Evolutionary conservation across 1,140 invertebrate species (phyloP), one percentile per base, ranked within the genome.

Genomic region (Drosophila ogumai): DNA sequence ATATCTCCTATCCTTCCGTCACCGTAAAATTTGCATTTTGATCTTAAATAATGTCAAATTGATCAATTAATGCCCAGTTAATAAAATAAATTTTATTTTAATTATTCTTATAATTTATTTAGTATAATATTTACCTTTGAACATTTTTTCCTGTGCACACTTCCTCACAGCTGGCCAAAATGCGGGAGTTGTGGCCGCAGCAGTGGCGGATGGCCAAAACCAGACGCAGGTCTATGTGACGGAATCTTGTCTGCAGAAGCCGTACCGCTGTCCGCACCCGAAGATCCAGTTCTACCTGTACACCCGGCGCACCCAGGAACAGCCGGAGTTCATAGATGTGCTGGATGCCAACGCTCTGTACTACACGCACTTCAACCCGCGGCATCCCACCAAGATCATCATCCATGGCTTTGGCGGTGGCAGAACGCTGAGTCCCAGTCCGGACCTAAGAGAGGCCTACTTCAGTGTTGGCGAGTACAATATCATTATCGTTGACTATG

Each of bases 401-500:
- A 96, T 97, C 15, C 96, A 97, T 85, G 96, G 96, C 15, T 97
- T 97, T 80, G 96, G 96, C 0, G 96, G 96, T 0, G 96, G 96
- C 0, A 93, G 96, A 56, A 95, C 96, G 85, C 93, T 96, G 19
- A 95, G 96, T 7, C 96, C 96, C 0, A 97, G 96, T 92, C 97
- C 96, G 1, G 96, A 97, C 92, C 94, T 97, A 90, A 93, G 96
- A 54, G 94, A 95, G 93, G 96, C 96, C 0, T 97, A 96, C 91
- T 97, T 97, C 92, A 93, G 94, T 32, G 93, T 95, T 65, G 96
- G 96, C 56, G 94, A 97, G 81, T 97, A 97, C 91, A 97, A 97
- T 86, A 96, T 97, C 54, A 96, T 97, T 77, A 96, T 97, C 50
- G 96, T 97, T n/a, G 96, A 97, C 93, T 97, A 97, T 91, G 95